Base-by-base conservation (phyloP, 1,140 invertebrate species). In the Whitmania pigra region DNA sequence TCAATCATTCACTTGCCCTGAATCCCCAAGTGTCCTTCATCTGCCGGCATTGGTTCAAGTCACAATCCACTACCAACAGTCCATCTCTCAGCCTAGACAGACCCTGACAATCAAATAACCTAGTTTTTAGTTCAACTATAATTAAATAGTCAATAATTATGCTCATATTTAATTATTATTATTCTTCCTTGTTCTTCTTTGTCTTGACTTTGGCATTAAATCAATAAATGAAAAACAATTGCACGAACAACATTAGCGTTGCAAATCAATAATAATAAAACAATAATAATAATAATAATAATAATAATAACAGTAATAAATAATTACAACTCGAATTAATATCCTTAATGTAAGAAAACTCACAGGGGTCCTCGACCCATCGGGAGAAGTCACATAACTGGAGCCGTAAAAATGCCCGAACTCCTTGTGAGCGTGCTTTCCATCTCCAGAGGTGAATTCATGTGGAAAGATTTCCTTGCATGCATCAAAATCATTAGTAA, bases 341-440 rank as follows among this genome's bases (percentile, higher is more conserved):
- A 25, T n/a, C 20, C 5, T n/a, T n/a, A n/a, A 25, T 4, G 25
- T 20, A n/a, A n/a, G 9, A 20, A 69, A n/a, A 9, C 43, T 25
- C 20, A 90, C 89, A 7, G 91, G 91, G 72, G 93, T 95, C 79
- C 95, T 86, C 43, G 87, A 86, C 0, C 94, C 96, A 86, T 98
- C 91, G 0, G 96, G 96, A 20, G 89, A 91, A 57, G 94, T 88
- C 0, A 97, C 85, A 83, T 98, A 99, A 76, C 90, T 93, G 0
- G 94, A 95, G 2, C 85, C 96, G 84, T 97, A 99, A 82, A 99
- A 99, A 80, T 94, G 91, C 0, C 95, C 96, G 82, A 98, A 96
- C 72, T 93, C 88, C 78, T 89, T 90, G 79, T 97, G 94, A 2
- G 94, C 91, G 76, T 89, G 87, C 76, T 89, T 87, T 0, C 92